A percentile compares a stretch with the other conserved stretches of the same genome.
Evolutionary conservation across 2,888 invertebrate genomes (phyloP).

Genomic region (Xestia rhomboidea): DNA sequence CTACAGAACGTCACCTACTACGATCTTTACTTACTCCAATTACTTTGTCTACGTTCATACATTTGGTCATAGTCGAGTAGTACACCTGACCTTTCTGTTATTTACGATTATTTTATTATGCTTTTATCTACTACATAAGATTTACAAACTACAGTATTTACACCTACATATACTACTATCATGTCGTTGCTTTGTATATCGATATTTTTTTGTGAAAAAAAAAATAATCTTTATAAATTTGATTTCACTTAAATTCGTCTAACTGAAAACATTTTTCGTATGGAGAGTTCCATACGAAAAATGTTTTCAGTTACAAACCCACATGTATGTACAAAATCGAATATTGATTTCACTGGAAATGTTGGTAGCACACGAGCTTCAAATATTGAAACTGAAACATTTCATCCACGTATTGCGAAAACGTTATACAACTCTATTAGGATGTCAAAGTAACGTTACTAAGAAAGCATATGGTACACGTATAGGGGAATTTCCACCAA

Average conservation of each 20-base stretch:
- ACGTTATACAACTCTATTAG: constrained; percentile 19
- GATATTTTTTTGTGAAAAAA: background rate
- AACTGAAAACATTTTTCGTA: no score
- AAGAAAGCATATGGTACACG: background rate
- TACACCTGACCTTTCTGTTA: background rate
- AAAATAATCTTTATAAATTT: background rate
- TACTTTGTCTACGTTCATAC: no score
- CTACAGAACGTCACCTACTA: no score
- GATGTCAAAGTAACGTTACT: constrained; percentile 14
- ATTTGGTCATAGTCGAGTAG: no score
- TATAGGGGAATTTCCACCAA: background rate
- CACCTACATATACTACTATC: background rate
- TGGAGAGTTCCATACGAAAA: background rate
- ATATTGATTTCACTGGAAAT: constrained; percentile 38
- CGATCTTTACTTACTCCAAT: no score
- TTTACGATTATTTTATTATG: background rate
- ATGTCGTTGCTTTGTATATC: background rate
- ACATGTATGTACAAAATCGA: constrained; percentile 19
- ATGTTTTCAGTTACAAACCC: constrained; percentile 1
- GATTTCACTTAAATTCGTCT: background rate
- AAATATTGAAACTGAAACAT: constrained; percentile 36
- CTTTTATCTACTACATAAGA: background rate
- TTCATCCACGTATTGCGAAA: constrained; percentile 14
- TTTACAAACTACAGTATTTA: background rate
- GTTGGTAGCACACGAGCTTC: constrained; percentile 12